phyloP scores from a whole-genome alignment of 2,888 invertebrate species.

The Leptinotarsa tumamoca region DNA sequence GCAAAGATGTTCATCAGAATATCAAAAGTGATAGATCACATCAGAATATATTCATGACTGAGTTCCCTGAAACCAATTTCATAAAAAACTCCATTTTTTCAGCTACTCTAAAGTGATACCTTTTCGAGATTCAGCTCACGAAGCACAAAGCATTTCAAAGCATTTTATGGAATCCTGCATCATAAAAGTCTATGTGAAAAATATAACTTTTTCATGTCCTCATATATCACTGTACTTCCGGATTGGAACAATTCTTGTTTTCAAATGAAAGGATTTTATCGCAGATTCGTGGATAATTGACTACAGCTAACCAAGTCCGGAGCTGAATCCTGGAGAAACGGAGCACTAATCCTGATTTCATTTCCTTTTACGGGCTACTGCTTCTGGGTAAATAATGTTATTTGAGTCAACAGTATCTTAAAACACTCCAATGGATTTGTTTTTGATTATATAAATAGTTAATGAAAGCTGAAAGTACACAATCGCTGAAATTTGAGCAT shows the following conservation, averaged over 20 bases:
- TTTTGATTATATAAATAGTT: no score
- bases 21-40: no score
- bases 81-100: no score
- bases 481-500: no score
- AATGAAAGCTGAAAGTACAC: no score
- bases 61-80: no score
- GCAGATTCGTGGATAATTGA: not conserved
- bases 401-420: not conserved
- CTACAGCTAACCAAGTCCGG: not conserved
- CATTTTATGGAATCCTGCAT: constrained; percentile 9
- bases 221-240: not conserved
- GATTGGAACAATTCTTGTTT: not conserved
- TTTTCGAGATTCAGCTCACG: constrained; percentile 12
- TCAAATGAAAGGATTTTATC: not conserved
- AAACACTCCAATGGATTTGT: no score
- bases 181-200: constrained; percentile 6
- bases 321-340: not conserved
- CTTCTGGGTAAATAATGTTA: not conserved
- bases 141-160: constrained; percentile 25
- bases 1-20: no score
- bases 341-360: no score
- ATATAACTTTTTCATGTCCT: constrained; percentile 6
- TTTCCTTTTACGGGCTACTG: no score
- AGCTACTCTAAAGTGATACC: constrained; percentile 14
- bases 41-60: no score